Percentiles rank a stretch among this genome's conserved stretches.
These are phyloP conservation scores for Stegodyphus dumicola DNA, from an alignment of 1,140 invertebrate species.

Conservation along the genomic window DNA sequence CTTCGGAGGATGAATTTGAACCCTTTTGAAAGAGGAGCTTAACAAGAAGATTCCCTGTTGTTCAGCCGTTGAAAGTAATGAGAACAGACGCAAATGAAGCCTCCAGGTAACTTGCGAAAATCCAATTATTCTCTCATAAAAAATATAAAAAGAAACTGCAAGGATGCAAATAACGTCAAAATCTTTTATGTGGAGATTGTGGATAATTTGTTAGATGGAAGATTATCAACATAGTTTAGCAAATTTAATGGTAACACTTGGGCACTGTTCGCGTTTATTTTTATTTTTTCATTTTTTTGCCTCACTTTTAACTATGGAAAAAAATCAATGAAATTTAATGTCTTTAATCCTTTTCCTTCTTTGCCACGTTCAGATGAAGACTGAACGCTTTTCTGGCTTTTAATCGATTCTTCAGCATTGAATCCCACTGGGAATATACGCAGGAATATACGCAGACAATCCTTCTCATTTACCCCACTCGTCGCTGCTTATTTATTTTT, in stretches of 20 bases:
- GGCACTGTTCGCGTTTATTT: no score
- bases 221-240: conserved; percentile 51
- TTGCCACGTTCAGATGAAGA: conserved; percentile 9
- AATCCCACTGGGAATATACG: conserved; percentile 17
- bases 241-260: conserved; percentile 48
- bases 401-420: conserved; percentile 25
- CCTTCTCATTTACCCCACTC: conserved; percentile 9
- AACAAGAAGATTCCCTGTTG: conserved; percentile 26
- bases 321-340: no score
- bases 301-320: no score
- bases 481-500: no score
- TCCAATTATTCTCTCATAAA: conserved; percentile 48
- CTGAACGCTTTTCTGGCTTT: conserved; percentile 14
- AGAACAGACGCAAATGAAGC: conserved; percentile 53
- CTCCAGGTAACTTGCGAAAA: conserved; percentile 51
- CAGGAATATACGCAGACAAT: conserved; percentile 1
- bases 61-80: conserved; percentile 29
- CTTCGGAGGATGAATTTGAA: conserved; percentile 36
- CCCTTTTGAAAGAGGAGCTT: conserved; percentile 37
- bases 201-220: conserved; percentile 51
- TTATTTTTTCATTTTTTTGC: no score
- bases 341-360: background rate
- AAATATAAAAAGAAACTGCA: conserved; percentile 26
- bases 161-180: conserved; percentile 43
- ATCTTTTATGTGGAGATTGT: conserved; percentile 48